Conservation (phyloP, 1,140 invertebrate genomes). For the Semibalanus balanoides region DNA sequence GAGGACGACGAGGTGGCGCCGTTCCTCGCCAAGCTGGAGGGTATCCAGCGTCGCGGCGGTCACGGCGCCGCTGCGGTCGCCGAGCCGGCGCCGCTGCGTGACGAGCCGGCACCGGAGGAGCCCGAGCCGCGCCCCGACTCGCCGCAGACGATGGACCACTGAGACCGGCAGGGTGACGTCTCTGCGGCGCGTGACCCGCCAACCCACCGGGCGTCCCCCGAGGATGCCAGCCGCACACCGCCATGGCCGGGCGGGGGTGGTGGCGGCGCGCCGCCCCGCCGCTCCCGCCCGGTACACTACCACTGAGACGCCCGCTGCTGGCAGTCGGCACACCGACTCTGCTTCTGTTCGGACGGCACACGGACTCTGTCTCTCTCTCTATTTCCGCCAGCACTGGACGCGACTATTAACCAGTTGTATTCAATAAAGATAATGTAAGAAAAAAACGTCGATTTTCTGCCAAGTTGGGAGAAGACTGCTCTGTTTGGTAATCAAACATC, state of each 20-base stretch:
- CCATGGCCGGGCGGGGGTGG: no score
- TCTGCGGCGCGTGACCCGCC: no score
- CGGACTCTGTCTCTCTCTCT: no score
- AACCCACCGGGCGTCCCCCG: not conserved
- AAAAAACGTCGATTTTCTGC: no score
- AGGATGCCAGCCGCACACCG: not conserved
- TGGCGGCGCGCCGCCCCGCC: no score
- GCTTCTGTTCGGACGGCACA: no score
- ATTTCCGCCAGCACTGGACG: no score
- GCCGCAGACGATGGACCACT: not conserved
- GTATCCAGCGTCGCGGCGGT: slow-evolving; percentile 51
- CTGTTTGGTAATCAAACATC: no score
- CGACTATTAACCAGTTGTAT: no score
- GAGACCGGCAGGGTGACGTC: not conserved
- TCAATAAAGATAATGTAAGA: no score
- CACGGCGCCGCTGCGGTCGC: slow-evolving; percentile 29
- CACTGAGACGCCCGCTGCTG: not conserved
- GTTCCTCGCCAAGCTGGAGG: slow-evolving; percentile 54
- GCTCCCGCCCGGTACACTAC: not conserved
- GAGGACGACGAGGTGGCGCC: slow-evolving; percentile 55
- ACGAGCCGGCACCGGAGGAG: slow-evolving; percentile 9
- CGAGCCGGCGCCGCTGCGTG: slow-evolving; percentile 23
- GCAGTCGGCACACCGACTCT: no score
- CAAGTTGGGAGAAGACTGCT: no score
- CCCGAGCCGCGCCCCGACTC: not conserved